phyloP scores from a whole-genome alignment of 2,113 vertebrate species.

The Speoplatyrhinus poulsoni region DNA sequence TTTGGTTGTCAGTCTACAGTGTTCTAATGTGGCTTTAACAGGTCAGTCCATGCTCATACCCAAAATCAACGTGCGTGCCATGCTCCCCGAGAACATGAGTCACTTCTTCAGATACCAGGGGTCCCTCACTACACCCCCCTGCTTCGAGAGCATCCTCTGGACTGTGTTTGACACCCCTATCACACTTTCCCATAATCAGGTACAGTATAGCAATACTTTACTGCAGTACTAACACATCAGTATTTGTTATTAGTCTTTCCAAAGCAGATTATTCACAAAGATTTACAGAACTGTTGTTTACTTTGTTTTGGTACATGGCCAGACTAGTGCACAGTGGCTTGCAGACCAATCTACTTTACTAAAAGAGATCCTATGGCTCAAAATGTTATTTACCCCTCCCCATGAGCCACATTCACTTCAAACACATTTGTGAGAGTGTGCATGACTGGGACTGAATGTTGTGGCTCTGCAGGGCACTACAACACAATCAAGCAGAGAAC shows the following conservation, averaged over 20 bases:
- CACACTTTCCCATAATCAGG: conserved; percentile 85
- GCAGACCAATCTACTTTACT: too few species aligned
- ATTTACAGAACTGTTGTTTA: too few species aligned
- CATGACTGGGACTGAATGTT: too few species aligned
- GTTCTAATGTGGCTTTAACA: conserved; percentile 40
- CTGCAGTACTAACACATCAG: background rate
- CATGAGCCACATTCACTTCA: too few species aligned
- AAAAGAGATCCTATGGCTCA: too few species aligned
- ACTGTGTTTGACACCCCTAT: conserved; percentile 85
- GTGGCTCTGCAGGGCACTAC: too few species aligned
- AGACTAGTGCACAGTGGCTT: too few species aligned
- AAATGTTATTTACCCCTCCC: too few species aligned
- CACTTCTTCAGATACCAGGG: conserved; percentile 87
- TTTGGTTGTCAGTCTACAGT: background rate
- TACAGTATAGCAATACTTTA: conserved; percentile 23
- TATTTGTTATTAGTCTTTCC: background rate
- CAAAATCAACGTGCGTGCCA: conserved; percentile 78
- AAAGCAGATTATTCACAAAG: too few species aligned
- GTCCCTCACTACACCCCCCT: conserved; percentile 89
- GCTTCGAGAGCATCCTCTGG: conserved; percentile 87
- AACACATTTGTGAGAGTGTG: too few species aligned
- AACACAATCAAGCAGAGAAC: too few species aligned
- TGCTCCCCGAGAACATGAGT: conserved; percentile 85
- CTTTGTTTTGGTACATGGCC: too few species aligned
- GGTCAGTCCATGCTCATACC: conserved; percentile 80